A percentile compares a stretch with the other conserved stretches of the same genome.
phyloP scores from a whole-genome alignment of 1,140 invertebrate species.

The Oedothorax gibbosus region DNA sequence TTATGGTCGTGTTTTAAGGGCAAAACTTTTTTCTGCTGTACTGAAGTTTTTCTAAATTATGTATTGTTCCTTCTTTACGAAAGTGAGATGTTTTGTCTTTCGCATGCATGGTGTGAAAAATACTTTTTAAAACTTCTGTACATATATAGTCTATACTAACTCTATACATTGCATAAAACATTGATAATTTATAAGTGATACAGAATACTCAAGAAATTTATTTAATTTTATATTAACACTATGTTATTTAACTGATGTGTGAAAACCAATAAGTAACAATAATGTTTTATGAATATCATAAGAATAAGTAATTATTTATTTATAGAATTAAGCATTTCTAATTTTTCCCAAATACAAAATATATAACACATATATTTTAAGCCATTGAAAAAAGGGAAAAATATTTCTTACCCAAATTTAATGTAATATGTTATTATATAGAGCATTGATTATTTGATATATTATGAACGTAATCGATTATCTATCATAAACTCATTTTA shows the following conservation, averaged over 20 bases:
- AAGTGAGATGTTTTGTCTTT: conserved; percentile 1
- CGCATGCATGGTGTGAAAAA: background rate
- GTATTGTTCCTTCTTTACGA: background rate
- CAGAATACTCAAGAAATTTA: background rate
- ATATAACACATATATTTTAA: too few species aligned
- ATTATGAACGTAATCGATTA: too few species aligned
- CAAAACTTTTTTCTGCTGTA: background rate
- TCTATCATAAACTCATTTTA: too few species aligned
- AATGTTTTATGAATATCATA: too few species aligned
- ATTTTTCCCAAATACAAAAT: too few species aligned
- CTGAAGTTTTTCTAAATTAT: background rate
- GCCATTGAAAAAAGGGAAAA: too few species aligned
- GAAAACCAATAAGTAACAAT: too few species aligned
- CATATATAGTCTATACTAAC: conserved; percentile 26
- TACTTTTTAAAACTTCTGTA: background rate
- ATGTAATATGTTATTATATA: too few species aligned
- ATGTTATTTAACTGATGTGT: background rate
- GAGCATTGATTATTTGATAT: too few species aligned
- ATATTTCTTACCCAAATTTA: too few species aligned
- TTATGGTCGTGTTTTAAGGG: background rate
- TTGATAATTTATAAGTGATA: conserved; percentile 23
- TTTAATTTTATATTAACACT: background rate
- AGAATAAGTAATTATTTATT: too few species aligned
- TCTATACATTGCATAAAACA: conserved; percentile 7
- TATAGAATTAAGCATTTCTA: too few species aligned